Conservation (phyloP, 2,113 vertebrate species). For the Aspiorhynchus laticeps region DNA sequence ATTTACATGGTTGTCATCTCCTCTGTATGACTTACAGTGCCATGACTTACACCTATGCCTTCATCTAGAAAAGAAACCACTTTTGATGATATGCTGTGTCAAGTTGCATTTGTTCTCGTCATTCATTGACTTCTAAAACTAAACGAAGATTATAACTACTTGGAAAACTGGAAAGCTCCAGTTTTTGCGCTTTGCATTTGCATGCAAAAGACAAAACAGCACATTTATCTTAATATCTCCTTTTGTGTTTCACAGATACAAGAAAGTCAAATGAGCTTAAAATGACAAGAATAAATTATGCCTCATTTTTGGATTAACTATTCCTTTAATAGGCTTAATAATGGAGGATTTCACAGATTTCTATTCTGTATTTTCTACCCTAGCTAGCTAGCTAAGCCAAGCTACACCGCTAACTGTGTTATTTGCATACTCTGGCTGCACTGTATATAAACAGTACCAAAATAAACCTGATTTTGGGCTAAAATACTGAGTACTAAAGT, state of each 20-base stretch:
- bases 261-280: neutral
- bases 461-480: neutral
- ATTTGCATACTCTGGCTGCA: neutral
- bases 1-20: constrained; percentile 23
- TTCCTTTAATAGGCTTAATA: neutral
- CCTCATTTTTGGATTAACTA: neutral
- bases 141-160: neutral
- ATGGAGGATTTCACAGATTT: neutral
- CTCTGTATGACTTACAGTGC: constrained; percentile 18
- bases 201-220: neutral
- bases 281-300: neutral
- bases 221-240: neutral
- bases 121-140: neutral
- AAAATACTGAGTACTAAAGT: neutral
- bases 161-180: neutral
- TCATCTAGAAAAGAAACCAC: neutral
- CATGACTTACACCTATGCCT: neutral
- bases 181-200: neutral
- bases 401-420: neutral
- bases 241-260: neutral
- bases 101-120: neutral
- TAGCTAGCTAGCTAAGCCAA: neutral
- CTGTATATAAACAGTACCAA: neutral
- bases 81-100: neutral
- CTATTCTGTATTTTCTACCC: neutral